phyloP scores from a whole-genome alignment of 1,140 invertebrate species.

The Antheraea pernyi region DNA sequence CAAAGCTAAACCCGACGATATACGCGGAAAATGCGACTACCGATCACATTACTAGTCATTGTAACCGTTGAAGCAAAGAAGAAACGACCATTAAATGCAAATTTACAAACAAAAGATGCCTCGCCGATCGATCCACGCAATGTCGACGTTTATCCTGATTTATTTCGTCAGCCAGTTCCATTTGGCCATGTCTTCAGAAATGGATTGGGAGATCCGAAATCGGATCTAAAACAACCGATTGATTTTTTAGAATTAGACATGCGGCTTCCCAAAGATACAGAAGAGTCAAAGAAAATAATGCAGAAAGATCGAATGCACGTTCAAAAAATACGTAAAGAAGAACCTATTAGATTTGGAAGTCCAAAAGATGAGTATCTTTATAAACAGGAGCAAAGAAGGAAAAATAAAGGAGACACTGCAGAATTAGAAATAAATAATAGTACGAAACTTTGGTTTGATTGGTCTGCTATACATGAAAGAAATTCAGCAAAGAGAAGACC shows the following conservation, averaged over 20 bases:
- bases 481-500: neutral
- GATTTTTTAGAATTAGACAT: constrained; percentile 20
- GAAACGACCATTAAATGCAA: neutral
- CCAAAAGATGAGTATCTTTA: constrained; percentile 13
- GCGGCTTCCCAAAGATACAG: constrained; percentile 11
- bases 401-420: neutral
- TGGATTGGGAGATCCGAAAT: constrained; percentile 17
- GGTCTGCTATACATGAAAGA: constrained; percentile 5
- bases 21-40: constrained; percentile 14
- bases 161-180: constrained; percentile 15
- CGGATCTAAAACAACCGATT: constrained; percentile 20
- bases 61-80: constrained; percentile 10
- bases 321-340: neutral
- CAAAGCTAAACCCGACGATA: neutral
- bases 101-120: neutral
- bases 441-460: constrained; percentile 11
- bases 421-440: neutral
- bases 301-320: neutral
- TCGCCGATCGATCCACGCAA: neutral
- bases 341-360: constrained; percentile 6
- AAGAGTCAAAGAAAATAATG: constrained; percentile 11
- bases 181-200: constrained; percentile 36
- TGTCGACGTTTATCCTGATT: constrained; percentile 2
- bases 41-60: constrained; percentile 5
- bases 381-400: constrained; percentile 1